Evolutionary conservation across 1,140 invertebrate species (phyloP).

Genomic region (Ceratosolen fusciceps): DNA sequence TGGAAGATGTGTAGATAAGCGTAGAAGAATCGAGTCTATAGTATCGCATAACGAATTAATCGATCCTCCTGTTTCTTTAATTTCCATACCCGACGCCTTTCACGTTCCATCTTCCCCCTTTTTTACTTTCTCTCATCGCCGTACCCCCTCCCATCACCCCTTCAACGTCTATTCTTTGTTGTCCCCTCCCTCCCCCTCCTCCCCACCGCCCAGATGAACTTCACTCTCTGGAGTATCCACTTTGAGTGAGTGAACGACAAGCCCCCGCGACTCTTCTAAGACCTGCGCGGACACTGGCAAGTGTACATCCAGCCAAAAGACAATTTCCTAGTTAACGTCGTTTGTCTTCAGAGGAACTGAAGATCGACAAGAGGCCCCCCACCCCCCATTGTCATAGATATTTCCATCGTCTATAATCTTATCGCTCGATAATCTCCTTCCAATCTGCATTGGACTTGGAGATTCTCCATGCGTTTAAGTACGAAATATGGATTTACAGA

Average conservation of each 20-base stretch:
- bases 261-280: constrained; percentile 3
- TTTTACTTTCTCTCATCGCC: not conserved
- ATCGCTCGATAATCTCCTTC: not conserved
- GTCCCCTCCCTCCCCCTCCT: no score
- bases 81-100: not conserved
- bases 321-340: constrained; percentile 10
- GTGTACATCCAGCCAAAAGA: constrained; percentile 25
- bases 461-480: no score
- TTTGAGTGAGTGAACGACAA: constrained; percentile 9
- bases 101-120: not conserved
- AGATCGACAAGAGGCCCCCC: no score
- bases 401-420: not conserved
- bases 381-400: not conserved
- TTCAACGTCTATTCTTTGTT: constrained; percentile 5
- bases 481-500: no score
- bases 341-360: no score
- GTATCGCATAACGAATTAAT: constrained; percentile 25
- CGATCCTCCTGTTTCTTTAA: constrained; percentile 3
- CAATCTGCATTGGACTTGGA: no score
- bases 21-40: no score
- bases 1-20: no score
- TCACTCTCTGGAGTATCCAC: constrained; percentile 30
- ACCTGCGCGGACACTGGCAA: not conserved
- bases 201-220: not conserved
- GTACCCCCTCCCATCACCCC: not conserved